Evolutionary conservation across 2,113 vertebrate genomes (phyloP), one percentile per base, ranked within the genome.

Genomic region (Misgurnus mizolepis): DNA sequence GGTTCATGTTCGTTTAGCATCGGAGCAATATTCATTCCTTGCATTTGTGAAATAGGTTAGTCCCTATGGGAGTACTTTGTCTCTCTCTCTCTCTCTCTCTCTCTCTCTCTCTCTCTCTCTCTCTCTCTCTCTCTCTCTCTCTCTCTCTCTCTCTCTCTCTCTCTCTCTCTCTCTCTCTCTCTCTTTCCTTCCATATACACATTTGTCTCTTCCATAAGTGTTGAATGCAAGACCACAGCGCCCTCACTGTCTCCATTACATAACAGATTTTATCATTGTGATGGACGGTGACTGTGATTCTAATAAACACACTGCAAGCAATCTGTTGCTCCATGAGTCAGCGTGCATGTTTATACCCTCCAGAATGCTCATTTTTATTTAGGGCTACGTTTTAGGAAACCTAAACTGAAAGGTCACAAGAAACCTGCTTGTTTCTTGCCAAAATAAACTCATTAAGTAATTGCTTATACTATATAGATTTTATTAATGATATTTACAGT

Each of bases 21-120:
- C 76, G 76, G 76, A 76, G 80, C 65, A 75, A 78, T 70, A 71
- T 64, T 84, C 70, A 67, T 79, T 85, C 41, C 80, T 82, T 81
- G 82, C 71, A 85, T 85, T 82, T 79, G 71, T 82, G 66, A 85
- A 82, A 81, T 81, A 77, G 80, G 80, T 76, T 77, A 84, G 80
- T 64, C 68, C 83, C 70, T 65, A 81, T 65, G 76, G 45, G 72
- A 77, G 40, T 17, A 47, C 2, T 34, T 34, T 34, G 27, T 34
- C 27, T 34, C 1, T 34, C 1, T 34, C 27, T 27, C 39, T 14
- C 14, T 55, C 41, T 45, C 34, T 70, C 40, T 77, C 34, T 27
- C 9, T 74, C 80, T 66, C 11, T 1, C 60, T 67, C 53, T 67
- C 34, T 27, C 45, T 81, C 61, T 18, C 34, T 56, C 47, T 79